phyloP scores from a whole-genome alignment of 1,140 invertebrate species.

The Theocolax elegans region DNA sequence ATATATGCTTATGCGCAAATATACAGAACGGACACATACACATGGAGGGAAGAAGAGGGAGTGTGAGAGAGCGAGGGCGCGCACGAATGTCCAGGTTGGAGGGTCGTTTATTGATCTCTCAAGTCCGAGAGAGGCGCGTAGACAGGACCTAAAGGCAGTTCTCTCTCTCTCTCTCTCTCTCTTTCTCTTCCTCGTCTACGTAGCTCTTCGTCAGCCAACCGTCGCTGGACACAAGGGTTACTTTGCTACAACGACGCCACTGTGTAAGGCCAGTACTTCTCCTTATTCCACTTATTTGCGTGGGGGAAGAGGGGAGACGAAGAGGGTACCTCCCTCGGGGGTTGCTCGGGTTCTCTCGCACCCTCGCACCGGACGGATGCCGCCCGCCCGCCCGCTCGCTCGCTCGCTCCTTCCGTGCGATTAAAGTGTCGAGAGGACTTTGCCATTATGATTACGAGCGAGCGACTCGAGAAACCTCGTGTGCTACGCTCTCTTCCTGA shows the following conservation, averaged over 20 bases:
- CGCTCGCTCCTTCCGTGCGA: background rate
- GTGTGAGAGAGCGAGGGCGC: slow-evolving; percentile 26
- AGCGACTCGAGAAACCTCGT: too few species aligned
- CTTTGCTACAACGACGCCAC: too few species aligned
- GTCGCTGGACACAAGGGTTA: too few species aligned
- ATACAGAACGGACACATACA: slow-evolving; percentile 40
- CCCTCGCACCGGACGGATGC: background rate
- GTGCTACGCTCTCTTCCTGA: too few species aligned
- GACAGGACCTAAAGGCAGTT: background rate
- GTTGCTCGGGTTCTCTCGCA: too few species aligned
- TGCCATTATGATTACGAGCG: background rate
- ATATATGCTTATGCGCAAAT: too few species aligned
- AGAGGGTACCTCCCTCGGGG: too few species aligned
- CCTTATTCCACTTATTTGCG: background rate
- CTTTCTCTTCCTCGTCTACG: background rate
- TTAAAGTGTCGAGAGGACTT: background rate
- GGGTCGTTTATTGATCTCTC: slow-evolving; percentile 9
- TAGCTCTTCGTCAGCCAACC: too few species aligned
- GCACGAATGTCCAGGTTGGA: slow-evolving; percentile 38
- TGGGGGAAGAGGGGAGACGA: too few species aligned
- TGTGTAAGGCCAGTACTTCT: too few species aligned
- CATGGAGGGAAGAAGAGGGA: slow-evolving; percentile 14
- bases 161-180: background rate
- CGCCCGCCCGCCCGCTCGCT: background rate
- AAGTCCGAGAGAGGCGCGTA: background rate